Percentiles rank a stretch among this genome's conserved stretches.
phyloP scores from a whole-genome alignment of 2,797 vertebrate species.

The Neoniphon sammara region DNA sequence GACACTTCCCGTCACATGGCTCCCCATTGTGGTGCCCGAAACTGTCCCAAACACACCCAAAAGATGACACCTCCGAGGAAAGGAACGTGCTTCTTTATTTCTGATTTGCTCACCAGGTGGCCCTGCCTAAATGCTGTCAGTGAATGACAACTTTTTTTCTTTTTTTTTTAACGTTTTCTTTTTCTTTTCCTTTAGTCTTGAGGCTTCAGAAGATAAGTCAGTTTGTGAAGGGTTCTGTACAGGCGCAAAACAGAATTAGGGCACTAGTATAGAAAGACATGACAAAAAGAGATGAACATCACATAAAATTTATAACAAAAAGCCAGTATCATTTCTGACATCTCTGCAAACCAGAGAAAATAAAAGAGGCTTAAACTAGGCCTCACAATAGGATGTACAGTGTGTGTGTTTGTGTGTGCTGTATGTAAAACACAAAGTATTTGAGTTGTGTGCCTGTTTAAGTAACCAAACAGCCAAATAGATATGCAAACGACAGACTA shows the following conservation, averaged over 20 bases:
- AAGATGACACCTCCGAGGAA: conserved; percentile 50
- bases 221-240: conserved; percentile 31
- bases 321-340: conserved; percentile 24
- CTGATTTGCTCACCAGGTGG: conserved; percentile 42
- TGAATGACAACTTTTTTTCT: conserved; percentile 52
- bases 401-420: conserved; percentile 24
- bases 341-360: conserved; percentile 24
- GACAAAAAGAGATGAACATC: conserved; percentile 16
- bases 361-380: conserved; percentile 1
- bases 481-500: conserved; percentile 76
- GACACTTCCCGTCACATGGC: conserved; percentile 78
- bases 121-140: conserved; percentile 40
- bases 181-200: not conserved
- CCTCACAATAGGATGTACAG: not conserved
- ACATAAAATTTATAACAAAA: conserved; percentile 22
- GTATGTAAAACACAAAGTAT: conserved; percentile 45
- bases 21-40: conserved; percentile 34
- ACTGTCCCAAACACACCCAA: conserved; percentile 22
- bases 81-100: conserved; percentile 53
- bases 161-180: conserved; percentile 20
- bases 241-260: conserved; percentile 69
- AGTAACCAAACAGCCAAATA: conserved; percentile 66
- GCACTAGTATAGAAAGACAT: conserved; percentile 32
- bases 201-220: conserved; percentile 36
- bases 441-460: conserved; percentile 55